A percentile compares a stretch with the other conserved stretches of the same genome.
These are phyloP conservation scores for Vipera latastei DNA, from an alignment of 2,797 vertebrate genomes.

Conservation along the genomic window DNA sequence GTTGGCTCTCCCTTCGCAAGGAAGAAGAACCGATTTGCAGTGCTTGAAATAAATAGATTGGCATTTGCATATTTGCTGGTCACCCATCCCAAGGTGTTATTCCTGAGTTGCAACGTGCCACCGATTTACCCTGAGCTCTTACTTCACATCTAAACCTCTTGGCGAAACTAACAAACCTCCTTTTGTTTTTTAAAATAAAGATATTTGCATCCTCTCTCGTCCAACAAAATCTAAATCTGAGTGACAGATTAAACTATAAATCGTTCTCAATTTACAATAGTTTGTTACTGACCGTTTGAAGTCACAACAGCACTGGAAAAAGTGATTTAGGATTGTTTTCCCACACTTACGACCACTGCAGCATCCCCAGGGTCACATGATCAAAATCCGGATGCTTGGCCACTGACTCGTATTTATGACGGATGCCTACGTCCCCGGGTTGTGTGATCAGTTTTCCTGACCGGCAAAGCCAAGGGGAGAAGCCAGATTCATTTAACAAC, in stretches of 20 bases:
- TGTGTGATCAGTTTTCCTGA: too few species aligned
- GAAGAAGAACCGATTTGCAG: background rate
- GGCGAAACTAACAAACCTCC: background rate
- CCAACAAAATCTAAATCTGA: background rate
- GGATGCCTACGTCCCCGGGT: too few species aligned
- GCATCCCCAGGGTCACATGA: too few species aligned
- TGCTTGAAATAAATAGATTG: background rate
- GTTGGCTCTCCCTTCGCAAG: background rate
- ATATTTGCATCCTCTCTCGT: background rate
- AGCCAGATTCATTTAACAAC: too few species aligned
- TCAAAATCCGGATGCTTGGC: too few species aligned
- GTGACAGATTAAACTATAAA: background rate
- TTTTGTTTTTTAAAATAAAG: background rate
- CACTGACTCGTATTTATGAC: too few species aligned
- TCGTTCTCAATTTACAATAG: background rate
- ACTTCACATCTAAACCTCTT: conserved; percentile 49
- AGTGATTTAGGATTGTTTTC: too few species aligned
- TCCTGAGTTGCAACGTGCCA: background rate
- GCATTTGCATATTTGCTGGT: background rate
- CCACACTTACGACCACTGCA: too few species aligned
- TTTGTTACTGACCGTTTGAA: background rate
- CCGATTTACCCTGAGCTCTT: conserved; percentile 3
- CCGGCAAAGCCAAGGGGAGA: too few species aligned
- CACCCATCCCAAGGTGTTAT: background rate
- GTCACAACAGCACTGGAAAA: too few species aligned